Base-by-base conservation (phyloP, 1,140 invertebrate genomes). In the Piezodorus guildinii region DNA sequence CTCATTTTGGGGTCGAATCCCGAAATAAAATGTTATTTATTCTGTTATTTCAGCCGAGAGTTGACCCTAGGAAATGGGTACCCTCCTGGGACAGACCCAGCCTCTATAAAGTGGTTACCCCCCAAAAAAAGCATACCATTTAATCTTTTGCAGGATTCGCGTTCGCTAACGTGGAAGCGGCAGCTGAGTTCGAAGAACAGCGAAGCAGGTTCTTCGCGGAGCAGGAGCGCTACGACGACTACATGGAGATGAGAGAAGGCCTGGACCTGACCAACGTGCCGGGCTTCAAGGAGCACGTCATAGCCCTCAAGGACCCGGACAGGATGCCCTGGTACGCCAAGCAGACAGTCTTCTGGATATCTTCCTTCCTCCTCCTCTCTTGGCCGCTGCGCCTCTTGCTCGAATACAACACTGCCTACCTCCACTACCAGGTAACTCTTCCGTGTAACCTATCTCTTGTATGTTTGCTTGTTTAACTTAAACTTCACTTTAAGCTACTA, bases 181-280 rank as follows among this genome's bases (percentile, higher is more conserved):
- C 88, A 3, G 83, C 79, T 70, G 89, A 89, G 75, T 92, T 92
- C 71, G 89, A 92, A 72, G 87, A 90, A 67, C 88, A 91, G 70
- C 77, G 90, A 66, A 83, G 85, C 15, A 76, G 85, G 67, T 94
- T 94, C 74, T 92, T 91, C 70, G 82, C 83, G 30, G 87, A 90
- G 61, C 83, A 91, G 74, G 88, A 90, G 74, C 72, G 84, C 17
- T 80, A 83, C 54, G 90, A 92, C 71, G 88, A 92, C 74, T 92
- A 91, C 73, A 88, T 92, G 85, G 90, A 94, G 76, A 91, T 90
- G 81, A 75, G 86, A 4, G 91, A 94, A 71, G 89, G 90, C 14
- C 78, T 94, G 58, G 90, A 92, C 73, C 77, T 94, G 15, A 80
- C 78, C 4, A 79, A 79, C 69, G 74, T 77, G n/a, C 30, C 69